Percentiles rank a stretch among this genome's conserved stretches.
These are phyloP conservation scores for Aegithalos caudatus DNA, from an alignment of 2,113 vertebrate species.

Conservation along the genomic window DNA sequence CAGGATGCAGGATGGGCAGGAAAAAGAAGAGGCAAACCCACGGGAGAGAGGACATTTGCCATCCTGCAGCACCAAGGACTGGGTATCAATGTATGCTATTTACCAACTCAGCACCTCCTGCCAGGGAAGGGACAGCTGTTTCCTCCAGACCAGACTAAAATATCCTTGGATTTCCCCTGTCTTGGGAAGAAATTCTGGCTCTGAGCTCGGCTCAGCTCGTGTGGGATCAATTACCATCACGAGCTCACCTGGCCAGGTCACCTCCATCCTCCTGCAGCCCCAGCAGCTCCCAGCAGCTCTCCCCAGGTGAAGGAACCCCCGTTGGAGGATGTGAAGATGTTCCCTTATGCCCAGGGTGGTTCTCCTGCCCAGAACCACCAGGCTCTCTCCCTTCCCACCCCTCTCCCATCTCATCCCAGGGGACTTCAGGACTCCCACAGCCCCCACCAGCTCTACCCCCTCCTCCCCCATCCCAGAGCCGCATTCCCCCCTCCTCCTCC, in stretches of 20 bases:
- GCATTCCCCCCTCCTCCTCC: neutral
- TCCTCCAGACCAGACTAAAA: neutral
- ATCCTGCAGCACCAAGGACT: neutral
- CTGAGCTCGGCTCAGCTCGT: accelerated
- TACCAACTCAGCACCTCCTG: neutral
- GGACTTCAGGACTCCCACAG: neutral
- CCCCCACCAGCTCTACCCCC: neutral
- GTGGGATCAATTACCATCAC: neutral
- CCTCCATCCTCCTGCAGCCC: neutral
- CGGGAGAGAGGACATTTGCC: neutral
- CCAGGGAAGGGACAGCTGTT: neutral
- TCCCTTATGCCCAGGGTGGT: neutral
- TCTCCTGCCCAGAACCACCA: no score
- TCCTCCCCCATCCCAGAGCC: neutral
- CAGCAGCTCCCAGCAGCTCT: neutral
- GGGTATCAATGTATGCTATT: neutral
- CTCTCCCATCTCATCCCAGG: neutral
- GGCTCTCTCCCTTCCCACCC: neutral
- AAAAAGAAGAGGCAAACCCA: neutral
- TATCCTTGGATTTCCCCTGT: neutral
- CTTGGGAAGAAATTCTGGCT: neutral
- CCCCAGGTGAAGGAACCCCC: neutral
- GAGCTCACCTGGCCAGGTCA: neutral
- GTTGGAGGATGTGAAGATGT: neutral
- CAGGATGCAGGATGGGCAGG: neutral